A percentile compares a stretch with the other conserved stretches of the same genome.
Evolutionary conservation across 2,888 invertebrate species (phyloP).

Genomic region (Lapara coniferarum): DNA sequence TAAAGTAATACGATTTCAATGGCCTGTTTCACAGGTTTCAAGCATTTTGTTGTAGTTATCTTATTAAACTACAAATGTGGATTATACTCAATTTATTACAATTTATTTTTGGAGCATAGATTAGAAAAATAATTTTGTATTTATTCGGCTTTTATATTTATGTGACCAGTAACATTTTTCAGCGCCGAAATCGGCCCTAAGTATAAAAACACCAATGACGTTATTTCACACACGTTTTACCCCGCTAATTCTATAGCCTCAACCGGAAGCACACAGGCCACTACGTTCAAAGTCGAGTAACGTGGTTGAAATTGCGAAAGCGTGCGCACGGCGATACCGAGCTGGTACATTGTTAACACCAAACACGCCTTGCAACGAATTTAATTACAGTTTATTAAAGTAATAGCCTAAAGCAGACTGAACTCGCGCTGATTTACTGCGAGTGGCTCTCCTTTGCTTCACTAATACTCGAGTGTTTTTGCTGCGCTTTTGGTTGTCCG

Average conservation of each 20-base stretch:
- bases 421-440: conserved; percentile 22
- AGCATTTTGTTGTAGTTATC: too few species aligned
- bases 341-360: conserved; percentile 46
- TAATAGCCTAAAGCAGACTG: conserved; percentile 38
- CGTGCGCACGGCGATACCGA: conserved; percentile 40
- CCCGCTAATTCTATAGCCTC: conserved; percentile 31
- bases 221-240: background rate
- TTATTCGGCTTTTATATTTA: too few species aligned
- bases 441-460: background rate
- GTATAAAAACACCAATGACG: background rate
- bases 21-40: too few species aligned
- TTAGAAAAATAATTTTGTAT: too few species aligned
- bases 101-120: too few species aligned
- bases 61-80: too few species aligned
- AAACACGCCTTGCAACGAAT: conserved; percentile 51
- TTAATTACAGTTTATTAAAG: conserved; percentile 62
- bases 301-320: conserved; percentile 42
- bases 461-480: background rate
- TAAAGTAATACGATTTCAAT: too few species aligned
- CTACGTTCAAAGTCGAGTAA: conserved; percentile 34
- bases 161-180: too few species aligned
- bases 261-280: conserved; percentile 30
- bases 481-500: background rate
- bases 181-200: too few species aligned
- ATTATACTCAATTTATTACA: too few species aligned